Conservation (phyloP, 2,113 vertebrate genomes). For the Talpa occidentalis region DNA sequence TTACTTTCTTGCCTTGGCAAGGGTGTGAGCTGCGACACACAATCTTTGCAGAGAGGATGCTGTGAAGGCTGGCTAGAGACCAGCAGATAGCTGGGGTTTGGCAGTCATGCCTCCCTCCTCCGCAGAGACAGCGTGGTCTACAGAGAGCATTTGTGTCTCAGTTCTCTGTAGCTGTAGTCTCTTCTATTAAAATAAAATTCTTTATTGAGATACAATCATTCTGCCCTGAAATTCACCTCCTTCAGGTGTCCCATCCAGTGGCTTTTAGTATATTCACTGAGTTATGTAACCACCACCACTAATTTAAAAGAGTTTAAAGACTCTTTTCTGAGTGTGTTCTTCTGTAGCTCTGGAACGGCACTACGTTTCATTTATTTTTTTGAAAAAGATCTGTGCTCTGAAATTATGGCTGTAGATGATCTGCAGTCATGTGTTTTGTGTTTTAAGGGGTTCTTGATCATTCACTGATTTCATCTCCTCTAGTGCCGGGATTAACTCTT, state of each 20-base stretch:
- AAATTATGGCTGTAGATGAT: neutral
- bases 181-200: neutral
- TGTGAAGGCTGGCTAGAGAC: slow-evolving; percentile 39
- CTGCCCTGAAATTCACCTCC: neutral
- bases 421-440: neutral
- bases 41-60: slow-evolving; percentile 30
- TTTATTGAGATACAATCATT: neutral
- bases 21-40: neutral
- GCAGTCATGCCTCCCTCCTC: neutral
- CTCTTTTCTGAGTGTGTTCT: neutral
- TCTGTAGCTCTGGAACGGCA: neutral
- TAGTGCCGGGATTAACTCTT: neutral
- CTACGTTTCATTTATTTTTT: neutral
- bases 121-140: neutral
- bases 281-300: neutral
- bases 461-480: neutral
- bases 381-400: neutral
- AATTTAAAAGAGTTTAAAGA: slow-evolving; percentile 11
- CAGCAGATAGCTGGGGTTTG: slow-evolving; percentile 56
- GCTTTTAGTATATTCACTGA: neutral
- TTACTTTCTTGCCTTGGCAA: slow-evolving; percentile 76
- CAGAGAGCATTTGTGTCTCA: neutral
- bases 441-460: neutral
- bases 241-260: neutral
- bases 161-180: neutral